Conservation (phyloP, 2,888 invertebrate species). For the Atethmia centrago region DNA sequence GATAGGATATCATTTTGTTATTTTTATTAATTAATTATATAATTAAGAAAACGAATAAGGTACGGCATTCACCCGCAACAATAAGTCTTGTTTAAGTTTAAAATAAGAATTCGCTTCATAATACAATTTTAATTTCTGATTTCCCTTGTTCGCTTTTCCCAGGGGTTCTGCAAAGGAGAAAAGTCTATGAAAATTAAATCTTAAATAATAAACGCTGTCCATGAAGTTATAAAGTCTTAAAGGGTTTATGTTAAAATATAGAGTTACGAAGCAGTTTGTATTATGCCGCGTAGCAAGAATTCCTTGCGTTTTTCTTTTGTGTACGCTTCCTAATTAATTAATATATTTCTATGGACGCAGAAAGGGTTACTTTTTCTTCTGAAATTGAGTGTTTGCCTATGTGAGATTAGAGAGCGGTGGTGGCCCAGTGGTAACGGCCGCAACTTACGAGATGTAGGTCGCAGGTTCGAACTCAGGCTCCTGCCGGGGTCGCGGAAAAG, state of each 20-base stretch:
- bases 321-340: background rate
- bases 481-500: too few relatives aligned
- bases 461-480: too few relatives aligned
- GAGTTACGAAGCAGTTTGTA: slow-evolving; percentile 7
- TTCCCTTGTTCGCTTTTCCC: slow-evolving; percentile 24
- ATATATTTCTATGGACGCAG: background rate
- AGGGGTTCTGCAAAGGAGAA: slow-evolving; percentile 20
- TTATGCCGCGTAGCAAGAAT: background rate
- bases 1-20: too few relatives aligned
- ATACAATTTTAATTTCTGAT: slow-evolving; percentile 54
- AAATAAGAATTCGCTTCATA: slow-evolving; percentile 43
- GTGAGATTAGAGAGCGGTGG: background rate
- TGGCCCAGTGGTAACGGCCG: too few relatives aligned
- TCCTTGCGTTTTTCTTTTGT: background rate
- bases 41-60: too few relatives aligned
- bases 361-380: background rate
- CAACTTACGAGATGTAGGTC: too few relatives aligned
- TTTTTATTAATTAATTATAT: too few relatives aligned
- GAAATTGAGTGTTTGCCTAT: background rate
- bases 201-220: slow-evolving; percentile 39
- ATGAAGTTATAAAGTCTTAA: slow-evolving; percentile 34
- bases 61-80: too few relatives aligned
- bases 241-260: slow-evolving; percentile 23
- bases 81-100: slow-evolving; percentile 18
- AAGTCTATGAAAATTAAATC: slow-evolving; percentile 50